A percentile compares a stretch with the other conserved stretches of the same genome.
Conservation (phyloP, 1,140 invertebrate species). For the Anastatus disparis region DNA sequence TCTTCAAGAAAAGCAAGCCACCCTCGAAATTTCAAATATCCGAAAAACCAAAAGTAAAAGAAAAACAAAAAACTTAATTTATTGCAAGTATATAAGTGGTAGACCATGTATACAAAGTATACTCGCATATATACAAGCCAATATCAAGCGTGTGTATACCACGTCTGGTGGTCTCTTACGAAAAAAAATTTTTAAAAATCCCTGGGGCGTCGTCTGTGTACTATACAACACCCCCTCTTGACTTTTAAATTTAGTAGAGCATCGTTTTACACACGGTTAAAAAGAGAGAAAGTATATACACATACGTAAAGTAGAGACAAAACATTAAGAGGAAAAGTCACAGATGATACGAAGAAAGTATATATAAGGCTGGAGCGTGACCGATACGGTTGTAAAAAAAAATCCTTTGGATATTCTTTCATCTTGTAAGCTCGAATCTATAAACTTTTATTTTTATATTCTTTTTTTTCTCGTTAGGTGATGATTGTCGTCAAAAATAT, state of each 20-base stretch:
- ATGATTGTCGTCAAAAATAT: constrained; percentile 3
- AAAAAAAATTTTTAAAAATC: too few relatives aligned
- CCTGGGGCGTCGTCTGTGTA: not conserved
- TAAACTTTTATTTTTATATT: too few relatives aligned
- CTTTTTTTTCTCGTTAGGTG: not conserved
- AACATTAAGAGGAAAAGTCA: not conserved
- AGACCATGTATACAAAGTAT: too few relatives aligned
- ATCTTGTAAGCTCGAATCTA: constrained; percentile 47
- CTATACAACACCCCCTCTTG: not conserved
- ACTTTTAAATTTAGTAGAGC: constrained; percentile 43
- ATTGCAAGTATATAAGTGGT: too few relatives aligned
- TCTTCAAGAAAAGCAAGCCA: too few relatives aligned
- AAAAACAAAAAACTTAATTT: too few relatives aligned
- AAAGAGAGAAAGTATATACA: not conserved
- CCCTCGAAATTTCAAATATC: too few relatives aligned
- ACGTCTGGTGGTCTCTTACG: not conserved
- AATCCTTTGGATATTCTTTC: constrained; percentile 57
- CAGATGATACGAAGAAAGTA: not conserved
- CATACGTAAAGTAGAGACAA: not conserved
- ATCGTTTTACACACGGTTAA: constrained; percentile 31
- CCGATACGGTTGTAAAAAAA: constrained; percentile 58
- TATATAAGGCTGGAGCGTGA: constrained; percentile 50
- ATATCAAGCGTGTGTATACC: not conserved
- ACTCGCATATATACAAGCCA: not conserved
- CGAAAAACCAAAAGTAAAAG: too few relatives aligned